Evolutionary conservation across 2,797 vertebrate genomes (phyloP).

Genomic region (Pseudochirops corinnae): DNA sequence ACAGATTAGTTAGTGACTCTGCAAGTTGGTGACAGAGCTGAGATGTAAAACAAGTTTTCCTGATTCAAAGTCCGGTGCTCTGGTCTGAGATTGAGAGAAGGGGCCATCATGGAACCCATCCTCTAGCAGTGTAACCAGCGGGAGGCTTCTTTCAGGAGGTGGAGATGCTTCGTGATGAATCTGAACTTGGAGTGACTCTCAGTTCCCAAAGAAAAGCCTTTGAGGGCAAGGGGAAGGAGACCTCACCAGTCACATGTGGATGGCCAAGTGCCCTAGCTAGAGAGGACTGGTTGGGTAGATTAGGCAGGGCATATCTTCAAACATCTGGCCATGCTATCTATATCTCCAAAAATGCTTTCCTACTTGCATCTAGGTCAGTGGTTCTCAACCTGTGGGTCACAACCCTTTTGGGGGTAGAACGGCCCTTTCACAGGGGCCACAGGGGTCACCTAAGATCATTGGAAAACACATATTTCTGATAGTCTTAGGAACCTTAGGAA

Average conservation of each 20-base stretch:
- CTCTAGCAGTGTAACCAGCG: not conserved
- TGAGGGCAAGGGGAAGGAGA: not conserved
- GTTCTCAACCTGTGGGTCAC: no score
- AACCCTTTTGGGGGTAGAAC: no score
- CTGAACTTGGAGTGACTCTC: not conserved
- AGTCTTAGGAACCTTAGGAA: no score
- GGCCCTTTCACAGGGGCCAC: no score
- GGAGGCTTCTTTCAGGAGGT: not conserved
- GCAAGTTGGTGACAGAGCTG: not conserved
- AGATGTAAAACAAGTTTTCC: not conserved
- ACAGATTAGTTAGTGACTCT: not conserved
- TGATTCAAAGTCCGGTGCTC: not conserved
- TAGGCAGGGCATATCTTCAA: not conserved
- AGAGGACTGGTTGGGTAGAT: not conserved
- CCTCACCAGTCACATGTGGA: not conserved
- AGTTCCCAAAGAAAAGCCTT: not conserved
- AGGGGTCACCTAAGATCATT: no score
- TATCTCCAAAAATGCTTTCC: not conserved
- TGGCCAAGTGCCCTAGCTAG: not conserved
- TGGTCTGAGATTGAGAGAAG: not conserved
- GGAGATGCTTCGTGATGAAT: not conserved
- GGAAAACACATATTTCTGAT: no score
- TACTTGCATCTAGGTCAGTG: not conserved
- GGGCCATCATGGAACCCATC: not conserved
- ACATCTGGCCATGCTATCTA: not conserved